Evolutionary conservation across 2,113 vertebrate genomes (phyloP), one percentile per base, ranked within the genome.

Genomic region (Prunella fulvescens): DNA sequence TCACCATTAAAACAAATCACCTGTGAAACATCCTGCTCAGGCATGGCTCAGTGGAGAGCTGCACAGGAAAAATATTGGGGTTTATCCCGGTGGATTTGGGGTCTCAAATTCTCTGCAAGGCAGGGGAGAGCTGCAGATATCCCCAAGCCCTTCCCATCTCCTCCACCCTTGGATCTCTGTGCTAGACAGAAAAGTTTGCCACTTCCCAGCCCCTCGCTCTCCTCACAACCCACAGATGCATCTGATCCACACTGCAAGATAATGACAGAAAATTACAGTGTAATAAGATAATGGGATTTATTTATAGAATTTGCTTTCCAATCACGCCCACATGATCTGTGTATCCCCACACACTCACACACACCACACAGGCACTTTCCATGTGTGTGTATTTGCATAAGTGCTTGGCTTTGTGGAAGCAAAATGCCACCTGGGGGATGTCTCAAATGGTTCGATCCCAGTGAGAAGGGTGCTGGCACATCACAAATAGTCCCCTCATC

Each of bases 281-380:
- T 92, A 97, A 97, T 95, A 92, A 93, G 92, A 88, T 92, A 96
- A 96, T 96, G 93, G 91, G 93, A 91, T 96, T 96, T 97, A 95
- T 94, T 97, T 98, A 96, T 97, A 96, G 94, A 88, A 86, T 93
- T 91, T 90, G 73, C 92, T 93, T 95, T 96, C 88, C 84, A 72
- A 92, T 96, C 95, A 66, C 82, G 78, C 89, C 92, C 86, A 96
- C 71, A 61, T 29, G 71, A 78, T 93, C 61, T 51, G 58, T 96
- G 74, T 57, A 82, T 86, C 69, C 60, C 50, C 57, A 90, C 76
- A 69, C 56, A 44, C 77, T 37, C 64, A 23, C 53, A 45, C 48
- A 23, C 48, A 24, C 60, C 51, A 17, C 86, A 94, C 77, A 74
- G 61, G 86, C 91, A 37, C 86, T 92, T 74, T 88, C 90, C 86